A percentile compares a stretch with the other conserved stretches of the same genome.
Evolutionary conservation across 1,140 invertebrate genomes (phyloP).

Genomic region (Gryon sp.): DNA sequence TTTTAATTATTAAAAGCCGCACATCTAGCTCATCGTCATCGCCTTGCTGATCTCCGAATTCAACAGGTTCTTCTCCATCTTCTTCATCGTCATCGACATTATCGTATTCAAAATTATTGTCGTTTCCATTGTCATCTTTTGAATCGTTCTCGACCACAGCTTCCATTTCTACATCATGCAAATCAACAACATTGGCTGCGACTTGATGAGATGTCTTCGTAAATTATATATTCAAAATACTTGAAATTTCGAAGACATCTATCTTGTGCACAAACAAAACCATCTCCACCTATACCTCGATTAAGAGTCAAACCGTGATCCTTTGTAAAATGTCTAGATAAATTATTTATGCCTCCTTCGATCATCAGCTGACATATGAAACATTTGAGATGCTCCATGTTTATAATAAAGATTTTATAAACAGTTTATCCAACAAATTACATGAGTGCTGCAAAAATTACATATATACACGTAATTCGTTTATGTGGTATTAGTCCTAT

Average conservation of each 20-base stretch:
- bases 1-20: background rate
- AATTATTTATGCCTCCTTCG: conserved; percentile 14
- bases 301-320: conserved; percentile 28
- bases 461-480: too few relatives aligned
- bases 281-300: conserved; percentile 10
- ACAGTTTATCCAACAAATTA: too few relatives aligned
- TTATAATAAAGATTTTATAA: background rate
- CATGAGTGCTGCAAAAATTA: too few relatives aligned
- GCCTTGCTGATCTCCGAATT: background rate
- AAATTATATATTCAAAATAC: conserved; percentile 29
- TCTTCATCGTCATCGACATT: background rate
- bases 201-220: conserved; percentile 17
- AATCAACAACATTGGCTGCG: background rate
- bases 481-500: too few relatives aligned
- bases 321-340: conserved; percentile 12
- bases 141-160: background rate
- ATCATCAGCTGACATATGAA: conserved; percentile 21
- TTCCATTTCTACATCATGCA: conserved; percentile 11
- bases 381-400: conserved; percentile 30
- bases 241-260: conserved; percentile 23
- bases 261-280: conserved; percentile 26
- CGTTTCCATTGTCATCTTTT: background rate
- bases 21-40: conserved; percentile 1
- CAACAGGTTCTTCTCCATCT: background rate
- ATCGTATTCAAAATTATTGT: background rate